Conservation (phyloP, 2,797 vertebrate species). For the Typhlichthys subterraneus region DNA sequence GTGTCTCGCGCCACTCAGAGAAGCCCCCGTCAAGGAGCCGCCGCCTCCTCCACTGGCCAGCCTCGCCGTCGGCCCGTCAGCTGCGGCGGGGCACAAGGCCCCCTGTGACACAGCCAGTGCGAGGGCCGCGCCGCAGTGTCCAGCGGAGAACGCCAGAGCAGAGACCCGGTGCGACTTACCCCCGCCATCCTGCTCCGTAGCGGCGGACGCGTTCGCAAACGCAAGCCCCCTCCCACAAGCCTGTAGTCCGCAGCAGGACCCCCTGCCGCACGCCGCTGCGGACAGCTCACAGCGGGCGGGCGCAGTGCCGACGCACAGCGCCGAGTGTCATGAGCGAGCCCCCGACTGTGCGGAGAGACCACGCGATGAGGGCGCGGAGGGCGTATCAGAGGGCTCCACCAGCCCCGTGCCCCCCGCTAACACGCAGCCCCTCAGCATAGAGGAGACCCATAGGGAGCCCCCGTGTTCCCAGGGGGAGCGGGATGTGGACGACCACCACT, state of each 20-base stretch:
- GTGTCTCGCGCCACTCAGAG: constrained; percentile 68
- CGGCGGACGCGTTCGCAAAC: constrained; percentile 11
- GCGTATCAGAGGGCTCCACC: constrained; percentile 23
- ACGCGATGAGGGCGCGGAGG: constrained; percentile 50
- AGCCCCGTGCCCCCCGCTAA: constrained; percentile 57
- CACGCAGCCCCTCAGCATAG: constrained; percentile 49
- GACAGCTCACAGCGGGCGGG: constrained; percentile 52
- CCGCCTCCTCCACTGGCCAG: constrained; percentile 39
- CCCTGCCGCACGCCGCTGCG: constrained; percentile 4
- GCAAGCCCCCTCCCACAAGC: constrained; percentile 34
- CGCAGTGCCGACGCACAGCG: background rate
- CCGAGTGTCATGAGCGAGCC: constrained; percentile 65
- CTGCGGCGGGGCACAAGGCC: constrained; percentile 67
- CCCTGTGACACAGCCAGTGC: constrained; percentile 49
- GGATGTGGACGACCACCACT: constrained; percentile 50
- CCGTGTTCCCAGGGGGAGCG: constrained; percentile 51
- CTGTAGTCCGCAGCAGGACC: constrained; percentile 48
- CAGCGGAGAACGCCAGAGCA: constrained; percentile 32
- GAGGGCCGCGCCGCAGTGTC: constrained; percentile 45
- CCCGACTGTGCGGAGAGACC: constrained; percentile 25
- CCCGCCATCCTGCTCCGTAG: constrained; percentile 19
- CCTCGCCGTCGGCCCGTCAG: constrained; percentile 50
- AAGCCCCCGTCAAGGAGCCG: constrained; percentile 63
- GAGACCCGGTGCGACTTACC: constrained; percentile 56
- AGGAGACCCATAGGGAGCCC: constrained; percentile 44